Conservation (phyloP, 2,113 vertebrate species). For the Nanger granti region DNA sequence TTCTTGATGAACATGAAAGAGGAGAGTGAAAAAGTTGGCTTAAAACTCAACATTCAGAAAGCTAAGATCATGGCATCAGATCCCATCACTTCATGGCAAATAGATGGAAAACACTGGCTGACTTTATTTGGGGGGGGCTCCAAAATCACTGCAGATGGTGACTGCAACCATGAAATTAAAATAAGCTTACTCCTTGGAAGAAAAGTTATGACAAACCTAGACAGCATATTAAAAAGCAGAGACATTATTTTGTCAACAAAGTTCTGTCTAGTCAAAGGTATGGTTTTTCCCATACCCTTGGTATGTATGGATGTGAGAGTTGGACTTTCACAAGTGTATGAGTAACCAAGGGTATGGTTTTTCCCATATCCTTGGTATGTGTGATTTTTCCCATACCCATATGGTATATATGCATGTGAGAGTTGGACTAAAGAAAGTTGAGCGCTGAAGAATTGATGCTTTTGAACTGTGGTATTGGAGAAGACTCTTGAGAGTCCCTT, state of each 20-base stretch:
- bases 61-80: background rate
- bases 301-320: too few species aligned
- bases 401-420: background rate
- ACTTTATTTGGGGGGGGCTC: background rate
- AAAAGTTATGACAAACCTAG: background rate
- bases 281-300: background rate
- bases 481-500: background rate
- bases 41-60: background rate
- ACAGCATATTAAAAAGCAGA: background rate
- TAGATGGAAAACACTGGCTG: background rate
- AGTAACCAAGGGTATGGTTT: background rate
- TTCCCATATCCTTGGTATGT: too few species aligned
- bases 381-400: too few species aligned
- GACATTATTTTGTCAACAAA: background rate
- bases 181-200: background rate
- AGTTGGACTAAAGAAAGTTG: background rate
- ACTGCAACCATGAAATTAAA: background rate
- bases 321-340: too few species aligned
- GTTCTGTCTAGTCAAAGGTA: background rate
- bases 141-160: background rate
- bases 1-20: background rate
- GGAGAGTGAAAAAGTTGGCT: background rate
- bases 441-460: accelerated
- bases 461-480: background rate
- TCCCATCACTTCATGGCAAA: background rate